Conservation (phyloP, 2,888 invertebrate genomes). For the Axea sp. region DNA sequence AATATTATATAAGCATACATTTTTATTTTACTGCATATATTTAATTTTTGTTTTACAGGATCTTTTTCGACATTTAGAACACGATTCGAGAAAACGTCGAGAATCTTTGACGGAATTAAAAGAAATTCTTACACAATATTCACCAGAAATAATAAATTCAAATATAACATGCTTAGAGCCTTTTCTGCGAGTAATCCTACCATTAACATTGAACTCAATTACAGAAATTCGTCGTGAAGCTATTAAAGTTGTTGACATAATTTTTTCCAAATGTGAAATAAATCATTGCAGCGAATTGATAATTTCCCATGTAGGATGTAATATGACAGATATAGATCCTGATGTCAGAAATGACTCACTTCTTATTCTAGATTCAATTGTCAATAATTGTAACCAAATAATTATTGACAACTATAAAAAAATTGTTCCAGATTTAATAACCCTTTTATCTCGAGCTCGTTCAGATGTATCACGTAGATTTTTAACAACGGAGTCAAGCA, state of each 20-base stretch:
- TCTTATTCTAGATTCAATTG: constrained; percentile 87
- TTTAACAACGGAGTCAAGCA: constrained; percentile 85
- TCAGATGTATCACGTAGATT: constrained; percentile 81
- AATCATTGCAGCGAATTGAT: constrained; percentile 89
- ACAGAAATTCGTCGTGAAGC: constrained; percentile 82
- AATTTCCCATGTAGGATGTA: constrained; percentile 90
- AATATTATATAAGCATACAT: neutral
- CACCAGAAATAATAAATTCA: constrained; percentile 80
- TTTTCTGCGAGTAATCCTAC: constrained; percentile 85
- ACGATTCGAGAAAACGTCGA: constrained; percentile 86
- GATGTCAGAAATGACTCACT: constrained; percentile 92
- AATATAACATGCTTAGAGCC: constrained; percentile 83
- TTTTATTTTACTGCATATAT: neutral
- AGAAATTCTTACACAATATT: constrained; percentile 81
- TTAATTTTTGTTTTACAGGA: constrained; percentile 80
- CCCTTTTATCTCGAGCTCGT: constrained; percentile 89
- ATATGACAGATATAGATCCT: constrained; percentile 93
- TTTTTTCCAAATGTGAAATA: constrained; percentile 80
- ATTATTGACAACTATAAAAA: constrained; percentile 85
- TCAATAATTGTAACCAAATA: constrained; percentile 84
- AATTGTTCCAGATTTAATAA: constrained; percentile 89
- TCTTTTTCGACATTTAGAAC: constrained; percentile 85
- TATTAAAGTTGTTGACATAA: constrained; percentile 81
- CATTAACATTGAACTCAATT: constrained; percentile 87
- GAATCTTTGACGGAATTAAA: constrained; percentile 84